These are phyloP conservation scores for Mesoligia furuncula DNA, from an alignment of 2,888 invertebrate species.

Conservation along the genomic window DNA sequence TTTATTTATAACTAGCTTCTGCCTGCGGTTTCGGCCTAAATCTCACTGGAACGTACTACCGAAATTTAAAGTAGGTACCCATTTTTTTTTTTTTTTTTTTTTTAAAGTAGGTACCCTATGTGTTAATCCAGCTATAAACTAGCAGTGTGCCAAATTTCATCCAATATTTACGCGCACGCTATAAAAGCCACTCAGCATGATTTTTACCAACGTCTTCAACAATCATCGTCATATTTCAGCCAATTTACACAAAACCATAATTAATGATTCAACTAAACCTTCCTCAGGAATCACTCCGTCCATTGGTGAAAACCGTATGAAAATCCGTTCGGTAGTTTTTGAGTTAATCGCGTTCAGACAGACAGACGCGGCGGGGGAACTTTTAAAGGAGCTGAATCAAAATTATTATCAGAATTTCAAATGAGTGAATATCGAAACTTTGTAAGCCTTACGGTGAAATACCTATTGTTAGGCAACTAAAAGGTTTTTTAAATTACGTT, in stretches of 20 bases:
- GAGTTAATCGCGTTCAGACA: neutral
- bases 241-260: neutral
- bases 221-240: neutral
- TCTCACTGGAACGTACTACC: neutral
- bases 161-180: neutral
- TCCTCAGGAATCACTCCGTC: neutral
- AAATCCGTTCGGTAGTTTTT: neutral
- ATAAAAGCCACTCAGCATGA: neutral
- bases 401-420: slow-evolving; percentile 17
- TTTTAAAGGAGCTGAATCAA: slow-evolving; percentile 7
- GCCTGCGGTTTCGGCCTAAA: neutral
- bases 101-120: no score
- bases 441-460: neutral
- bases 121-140: neutral
- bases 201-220: neutral
- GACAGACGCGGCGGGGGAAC: neutral
- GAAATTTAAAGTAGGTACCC: neutral
- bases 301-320: neutral
- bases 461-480: slow-evolving; percentile 11
- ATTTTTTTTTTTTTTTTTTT: no score
- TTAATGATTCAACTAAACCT: neutral
- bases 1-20: no score
- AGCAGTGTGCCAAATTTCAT: neutral
- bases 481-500: slow-evolving; percentile 2
- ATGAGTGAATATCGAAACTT: slow-evolving; percentile 18